Evolutionary conservation across 2,888 invertebrate species (phyloP).

Genomic region (Pocota personata): DNA sequence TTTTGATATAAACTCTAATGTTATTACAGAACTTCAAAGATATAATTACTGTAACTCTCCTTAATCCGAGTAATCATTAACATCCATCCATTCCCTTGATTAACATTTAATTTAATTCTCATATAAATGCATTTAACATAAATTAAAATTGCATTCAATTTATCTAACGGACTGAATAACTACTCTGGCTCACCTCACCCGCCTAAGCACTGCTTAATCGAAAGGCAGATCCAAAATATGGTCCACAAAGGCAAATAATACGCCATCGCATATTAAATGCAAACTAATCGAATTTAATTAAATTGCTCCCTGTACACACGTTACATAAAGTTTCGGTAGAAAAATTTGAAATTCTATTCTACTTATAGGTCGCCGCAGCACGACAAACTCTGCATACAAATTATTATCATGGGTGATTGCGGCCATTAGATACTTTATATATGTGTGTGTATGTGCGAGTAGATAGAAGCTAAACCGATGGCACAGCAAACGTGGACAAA

Average conservation of each 20-base stretch:
- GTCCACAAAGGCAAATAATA: not conserved
- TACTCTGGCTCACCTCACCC: not conserved
- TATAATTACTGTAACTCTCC: slow-evolving; percentile 2
- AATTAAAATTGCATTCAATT: slow-evolving; percentile 36
- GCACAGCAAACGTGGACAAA: slow-evolving; percentile 5
- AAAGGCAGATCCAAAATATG: not conserved
- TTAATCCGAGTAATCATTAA: slow-evolving; percentile 25
- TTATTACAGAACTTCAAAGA: too few relatives aligned
- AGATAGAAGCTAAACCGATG: not conserved
- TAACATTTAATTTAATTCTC: slow-evolving; percentile 48
- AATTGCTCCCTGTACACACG: slow-evolving; percentile 38
- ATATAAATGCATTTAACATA: slow-evolving; percentile 27
- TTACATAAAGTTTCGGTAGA: slow-evolving; percentile 19
- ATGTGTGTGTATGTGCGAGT: not conserved
- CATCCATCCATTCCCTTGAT: slow-evolving; percentile 16
- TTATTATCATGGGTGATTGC: slow-evolving; percentile 29
- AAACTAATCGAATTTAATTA: slow-evolving; percentile 53
- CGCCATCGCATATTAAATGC: slow-evolving; percentile 6
- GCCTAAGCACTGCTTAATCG: not conserved
- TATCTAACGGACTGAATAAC: not conserved
- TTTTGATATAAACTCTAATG: too few relatives aligned
- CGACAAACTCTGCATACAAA: slow-evolving; percentile 40
- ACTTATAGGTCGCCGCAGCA: not conserved
- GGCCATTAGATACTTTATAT: slow-evolving; percentile 36
- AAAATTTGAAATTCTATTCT: slow-evolving; percentile 41